phyloP scores from a whole-genome alignment of 2,113 vertebrate species.

The Pluvialis apricaria region DNA sequence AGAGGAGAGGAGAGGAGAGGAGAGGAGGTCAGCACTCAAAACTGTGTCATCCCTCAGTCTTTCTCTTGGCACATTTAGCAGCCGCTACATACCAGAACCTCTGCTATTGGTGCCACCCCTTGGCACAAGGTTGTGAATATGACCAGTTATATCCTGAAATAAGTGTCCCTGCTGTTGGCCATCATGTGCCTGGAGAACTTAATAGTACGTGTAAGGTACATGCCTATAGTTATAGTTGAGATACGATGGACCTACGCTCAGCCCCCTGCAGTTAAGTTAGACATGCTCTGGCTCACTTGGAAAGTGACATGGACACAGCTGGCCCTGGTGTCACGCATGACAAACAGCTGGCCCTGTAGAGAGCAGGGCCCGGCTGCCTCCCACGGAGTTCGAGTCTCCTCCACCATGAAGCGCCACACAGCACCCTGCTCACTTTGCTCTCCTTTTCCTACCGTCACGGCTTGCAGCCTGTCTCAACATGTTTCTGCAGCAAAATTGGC shows the following conservation, averaged over 20 bases:
- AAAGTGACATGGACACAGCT: not conserved
- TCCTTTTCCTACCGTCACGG: not conserved
- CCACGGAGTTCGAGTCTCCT: rapidly evolving
- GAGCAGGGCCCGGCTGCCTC: not conserved
- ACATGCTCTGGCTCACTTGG: not conserved
- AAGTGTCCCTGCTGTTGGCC: not conserved
- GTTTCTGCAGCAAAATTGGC: not conserved
- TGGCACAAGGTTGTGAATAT: not conserved
- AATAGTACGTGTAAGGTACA: not conserved
- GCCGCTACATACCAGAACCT: not conserved
- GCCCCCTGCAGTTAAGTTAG: not conserved
- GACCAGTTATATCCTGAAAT: not conserved
- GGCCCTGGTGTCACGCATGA: not conserved
- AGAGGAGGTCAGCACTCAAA: not conserved
- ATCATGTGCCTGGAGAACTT: not conserved
- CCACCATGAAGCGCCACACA: not conserved
- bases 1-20: no score
- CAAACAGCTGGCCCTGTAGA: not conserved
- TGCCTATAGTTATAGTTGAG: not conserved
- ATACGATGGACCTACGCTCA: not conserved
- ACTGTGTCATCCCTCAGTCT: not conserved
- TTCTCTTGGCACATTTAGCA: not conserved
- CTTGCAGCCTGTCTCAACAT: not conserved
- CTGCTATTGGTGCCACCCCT: not conserved
- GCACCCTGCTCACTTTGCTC: not conserved